phyloP scores from a whole-genome alignment of 2,888 invertebrate species.

The Parasteatoda lunata region DNA sequence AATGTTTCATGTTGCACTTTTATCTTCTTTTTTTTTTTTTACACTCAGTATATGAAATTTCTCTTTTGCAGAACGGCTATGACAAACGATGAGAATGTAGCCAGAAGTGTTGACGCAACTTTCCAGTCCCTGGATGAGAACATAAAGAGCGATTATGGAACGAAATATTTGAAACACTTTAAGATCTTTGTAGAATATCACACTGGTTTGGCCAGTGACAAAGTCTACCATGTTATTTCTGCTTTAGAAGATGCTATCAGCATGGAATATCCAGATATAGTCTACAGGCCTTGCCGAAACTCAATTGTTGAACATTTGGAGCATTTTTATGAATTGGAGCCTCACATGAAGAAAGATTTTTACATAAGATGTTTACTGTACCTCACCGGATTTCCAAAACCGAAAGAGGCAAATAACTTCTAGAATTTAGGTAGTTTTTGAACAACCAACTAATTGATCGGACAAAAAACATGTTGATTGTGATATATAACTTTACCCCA shows the following conservation, averaged over 20 bases:
- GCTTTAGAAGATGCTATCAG: not conserved
- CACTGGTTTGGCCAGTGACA: not conserved
- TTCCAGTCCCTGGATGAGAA: not conserved
- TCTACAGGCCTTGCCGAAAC: not conserved
- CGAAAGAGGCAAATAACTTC: not conserved
- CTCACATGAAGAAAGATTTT: not conserved
- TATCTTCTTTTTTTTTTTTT: too few relatives aligned
- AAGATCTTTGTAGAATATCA: not conserved
- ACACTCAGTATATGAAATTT: too few relatives aligned
- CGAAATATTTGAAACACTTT: not conserved
- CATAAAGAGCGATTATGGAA: not conserved
- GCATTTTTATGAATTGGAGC: not conserved
- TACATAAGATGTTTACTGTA: not conserved
- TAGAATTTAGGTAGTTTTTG: not conserved
- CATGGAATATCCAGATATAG: not conserved
- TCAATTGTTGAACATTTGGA: not conserved
- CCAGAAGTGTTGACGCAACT: not conserved
- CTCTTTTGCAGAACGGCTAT: too few relatives aligned
- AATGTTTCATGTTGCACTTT: too few relatives aligned
- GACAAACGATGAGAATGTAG: too few relatives aligned
- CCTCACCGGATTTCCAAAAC: not conserved
- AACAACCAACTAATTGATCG: not conserved
- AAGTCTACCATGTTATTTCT: not conserved
- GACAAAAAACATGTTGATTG: too few relatives aligned
- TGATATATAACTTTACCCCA: too few relatives aligned